These are phyloP conservation scores for Leptoclinus maculatus DNA, from an alignment of 2,797 vertebrate genomes.

Conservation along the genomic window DNA sequence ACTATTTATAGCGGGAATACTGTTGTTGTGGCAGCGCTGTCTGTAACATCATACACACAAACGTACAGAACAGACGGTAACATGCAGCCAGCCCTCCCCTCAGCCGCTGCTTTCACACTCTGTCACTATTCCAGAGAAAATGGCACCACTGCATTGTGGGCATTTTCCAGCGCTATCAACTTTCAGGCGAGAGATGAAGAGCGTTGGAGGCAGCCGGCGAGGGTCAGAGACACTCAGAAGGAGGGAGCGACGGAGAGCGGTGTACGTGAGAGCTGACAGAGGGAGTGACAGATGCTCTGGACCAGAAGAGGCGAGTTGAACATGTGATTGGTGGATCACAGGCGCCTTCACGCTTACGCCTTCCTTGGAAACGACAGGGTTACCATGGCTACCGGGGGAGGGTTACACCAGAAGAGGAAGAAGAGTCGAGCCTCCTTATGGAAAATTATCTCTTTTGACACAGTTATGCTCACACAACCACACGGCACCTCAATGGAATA, in stretches of 20 bases:
- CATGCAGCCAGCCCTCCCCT: constrained; percentile 37
- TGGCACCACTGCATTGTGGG: constrained; percentile 59
- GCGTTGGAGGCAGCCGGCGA: constrained; percentile 6
- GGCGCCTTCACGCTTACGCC: constrained; percentile 48
- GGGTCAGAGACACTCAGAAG: constrained; percentile 22
- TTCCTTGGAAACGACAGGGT: constrained; percentile 58
- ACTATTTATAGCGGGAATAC: constrained; percentile 53
- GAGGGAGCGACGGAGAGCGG: constrained; percentile 14
- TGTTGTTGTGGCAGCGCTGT: constrained; percentile 21
- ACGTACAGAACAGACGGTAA: constrained; percentile 19
- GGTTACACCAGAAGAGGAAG: constrained; percentile 60
- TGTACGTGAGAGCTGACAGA: constrained; percentile 48
- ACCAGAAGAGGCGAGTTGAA: constrained; percentile 63
- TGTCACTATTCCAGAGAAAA: constrained; percentile 56
- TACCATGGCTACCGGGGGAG: constrained; percentile 71
- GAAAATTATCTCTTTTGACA: constrained; percentile 68
- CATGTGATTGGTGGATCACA: constrained; percentile 71
- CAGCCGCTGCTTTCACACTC: constrained; percentile 35
- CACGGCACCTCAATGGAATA: not conserved
- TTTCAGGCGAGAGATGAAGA: constrained; percentile 46
- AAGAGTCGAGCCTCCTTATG: constrained; percentile 58
- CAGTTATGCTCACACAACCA: constrained; percentile 16
- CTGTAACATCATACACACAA: constrained; percentile 21
- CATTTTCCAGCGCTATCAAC: constrained; percentile 57
- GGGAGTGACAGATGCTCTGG: constrained; percentile 75